phyloP scores from a whole-genome alignment of 2,797 vertebrate species.

The Microcaecilia unicolor region DNA sequence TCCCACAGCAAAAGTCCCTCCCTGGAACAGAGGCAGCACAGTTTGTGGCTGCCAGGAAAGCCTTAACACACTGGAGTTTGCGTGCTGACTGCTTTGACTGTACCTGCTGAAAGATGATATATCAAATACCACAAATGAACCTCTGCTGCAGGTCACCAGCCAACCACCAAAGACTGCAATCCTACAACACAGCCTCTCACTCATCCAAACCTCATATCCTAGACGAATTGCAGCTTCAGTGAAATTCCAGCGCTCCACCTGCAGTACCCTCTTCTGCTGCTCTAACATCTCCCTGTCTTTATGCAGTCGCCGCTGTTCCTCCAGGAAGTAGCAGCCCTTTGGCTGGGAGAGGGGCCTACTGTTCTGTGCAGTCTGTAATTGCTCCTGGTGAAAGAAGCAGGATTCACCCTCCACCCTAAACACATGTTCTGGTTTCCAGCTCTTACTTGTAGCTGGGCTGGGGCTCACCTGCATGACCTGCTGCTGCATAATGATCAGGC shows the following conservation, averaged over 20 bases:
- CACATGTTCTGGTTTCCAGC: too few species aligned
- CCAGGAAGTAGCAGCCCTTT: conserved; percentile 55
- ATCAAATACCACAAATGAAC: too few species aligned
- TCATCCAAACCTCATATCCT: conserved; percentile 49
- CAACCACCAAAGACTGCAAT: not conserved
- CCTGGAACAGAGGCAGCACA: not conserved
- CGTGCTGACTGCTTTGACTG: too few species aligned
- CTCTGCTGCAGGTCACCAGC: too few species aligned
- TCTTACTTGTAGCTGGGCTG: too few species aligned
- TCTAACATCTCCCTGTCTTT: conserved; percentile 36
- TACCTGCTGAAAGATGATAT: too few species aligned
- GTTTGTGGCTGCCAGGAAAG: too few species aligned
- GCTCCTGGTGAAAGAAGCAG: conserved; percentile 32
- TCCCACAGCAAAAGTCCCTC: too few species aligned
- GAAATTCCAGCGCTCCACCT: conserved; percentile 57
- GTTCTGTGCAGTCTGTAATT: conserved; percentile 16
- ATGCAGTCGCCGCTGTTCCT: conserved; percentile 64
- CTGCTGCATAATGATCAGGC: conserved; percentile 56
- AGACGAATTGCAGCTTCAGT: conserved; percentile 67
- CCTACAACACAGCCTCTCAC: conserved; percentile 18
- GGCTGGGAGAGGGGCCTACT: conserved; percentile 29
- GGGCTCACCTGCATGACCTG: conserved; percentile 56
- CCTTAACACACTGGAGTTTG: too few species aligned
- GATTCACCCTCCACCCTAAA: not conserved
- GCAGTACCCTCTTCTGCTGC: conserved; percentile 52